Base-by-base conservation (phyloP, 1,140 invertebrate genomes). In the Prorops nasuta region DNA sequence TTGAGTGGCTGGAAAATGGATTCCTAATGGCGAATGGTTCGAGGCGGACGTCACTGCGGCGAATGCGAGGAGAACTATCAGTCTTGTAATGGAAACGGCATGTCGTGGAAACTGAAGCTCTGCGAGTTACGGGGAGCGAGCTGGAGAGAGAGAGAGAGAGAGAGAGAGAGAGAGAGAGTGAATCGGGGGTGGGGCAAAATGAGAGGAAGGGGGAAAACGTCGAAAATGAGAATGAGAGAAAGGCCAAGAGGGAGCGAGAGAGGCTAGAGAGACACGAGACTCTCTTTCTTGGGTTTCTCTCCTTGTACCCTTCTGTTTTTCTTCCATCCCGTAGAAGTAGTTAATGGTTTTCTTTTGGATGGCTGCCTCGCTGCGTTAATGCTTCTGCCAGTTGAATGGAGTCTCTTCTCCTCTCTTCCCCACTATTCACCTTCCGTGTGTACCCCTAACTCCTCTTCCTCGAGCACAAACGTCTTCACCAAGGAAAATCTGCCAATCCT, bases 301-400 rank as follows among this genome's bases (percentile, higher is more conserved):
- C 54, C 58, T 60, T 44, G 14, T 42, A 45, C 17, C 44, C 52
- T 60, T 70, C 65, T 73, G 68, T 71, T 74, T 74, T 75, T 73
- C 66, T 70, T 72, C 62, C 57, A 66, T 64, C 53, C 64, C 55
- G 65, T 60, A 58, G 54, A 66, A 69, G 60, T 64, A 67, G 66
- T 73, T 76, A 73, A 76, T 76, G 71, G 71, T 73, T 71, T 73
- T 76, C 69, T 73, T 74, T 71, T 62, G 51, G 57, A 51, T 49
- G 54, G 47, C 49, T 58, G 44, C 51, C 54, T 57, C 43, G 54
- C 55, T 28, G 55, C 54, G 56, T 64, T 65, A 71, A 71, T 65
- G 63, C 61, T 60, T 68, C 61, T 62, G 50, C 52, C 46, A 48
- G 45, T 54, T 64, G 40, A 69, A 71, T 66, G 58, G 47, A 64